Evolutionary conservation across 2,113 vertebrate genomes (phyloP).

Genomic region (Promerops cafer): DNA sequence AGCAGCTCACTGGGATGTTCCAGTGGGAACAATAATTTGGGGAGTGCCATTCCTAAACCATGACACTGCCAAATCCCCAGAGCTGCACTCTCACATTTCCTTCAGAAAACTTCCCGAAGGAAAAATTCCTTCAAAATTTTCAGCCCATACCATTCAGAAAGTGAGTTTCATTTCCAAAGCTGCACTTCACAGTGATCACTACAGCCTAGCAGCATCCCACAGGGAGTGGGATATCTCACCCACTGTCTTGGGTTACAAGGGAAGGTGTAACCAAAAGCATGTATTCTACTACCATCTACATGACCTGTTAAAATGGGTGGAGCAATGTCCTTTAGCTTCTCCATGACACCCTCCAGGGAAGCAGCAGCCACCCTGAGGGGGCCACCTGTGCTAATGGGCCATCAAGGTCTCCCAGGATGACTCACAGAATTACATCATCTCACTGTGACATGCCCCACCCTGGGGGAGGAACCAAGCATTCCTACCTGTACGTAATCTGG

Average conservation of each 20-base stretch:
- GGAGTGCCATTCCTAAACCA: not conserved
- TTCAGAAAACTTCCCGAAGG: not conserved
- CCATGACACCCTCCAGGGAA: not conserved
- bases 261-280: not conserved
- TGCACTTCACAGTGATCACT: not conserved
- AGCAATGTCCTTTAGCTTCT: not conserved
- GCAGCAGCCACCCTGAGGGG: not conserved
- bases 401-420: not conserved
- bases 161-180: not conserved
- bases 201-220: not conserved
- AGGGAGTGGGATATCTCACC: not conserved
- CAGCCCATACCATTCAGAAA: not conserved
- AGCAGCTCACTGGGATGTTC: not conserved
- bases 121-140: not conserved
- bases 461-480: rapidly evolving
- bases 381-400: not conserved
- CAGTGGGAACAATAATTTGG: not conserved
- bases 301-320: not conserved
- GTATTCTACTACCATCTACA: too few relatives aligned
- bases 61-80: not conserved
- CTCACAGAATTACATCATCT: not conserved
- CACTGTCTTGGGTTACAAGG: too few relatives aligned
- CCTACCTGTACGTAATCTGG: not conserved
- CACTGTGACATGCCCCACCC: rapidly evolving
- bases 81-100: rapidly evolving